Evolutionary conservation across 2,113 vertebrate species (phyloP).

Genomic region (Oreochromis niloticus): DNA sequence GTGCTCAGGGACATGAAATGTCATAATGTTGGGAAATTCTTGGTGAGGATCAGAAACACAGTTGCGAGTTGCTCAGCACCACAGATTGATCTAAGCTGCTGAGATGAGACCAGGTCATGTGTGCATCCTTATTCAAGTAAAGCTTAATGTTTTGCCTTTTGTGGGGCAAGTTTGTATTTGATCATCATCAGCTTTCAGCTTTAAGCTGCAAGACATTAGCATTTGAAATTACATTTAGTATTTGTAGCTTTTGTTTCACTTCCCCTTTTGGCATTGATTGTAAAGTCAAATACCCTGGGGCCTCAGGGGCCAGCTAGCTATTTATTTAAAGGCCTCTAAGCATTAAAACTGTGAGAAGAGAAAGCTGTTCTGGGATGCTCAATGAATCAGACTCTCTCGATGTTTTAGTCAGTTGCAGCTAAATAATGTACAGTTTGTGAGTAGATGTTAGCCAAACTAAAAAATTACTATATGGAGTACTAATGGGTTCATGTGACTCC

Average conservation of each 20-base stretch:
- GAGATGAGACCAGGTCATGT: not conserved
- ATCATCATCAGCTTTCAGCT: not conserved
- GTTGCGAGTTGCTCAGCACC: not conserved
- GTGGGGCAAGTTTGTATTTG: not conserved
- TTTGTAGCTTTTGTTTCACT: not conserved
- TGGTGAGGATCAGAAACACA: not conserved
- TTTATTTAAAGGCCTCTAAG: not conserved
- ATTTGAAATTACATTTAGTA: not conserved
- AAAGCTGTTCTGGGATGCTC: not conserved
- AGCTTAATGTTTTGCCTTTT: not conserved
- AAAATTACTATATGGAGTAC: fast-evolving
- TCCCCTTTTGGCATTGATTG: not conserved
- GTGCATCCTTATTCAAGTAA: not conserved
- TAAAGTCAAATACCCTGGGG: not conserved
- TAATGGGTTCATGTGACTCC: not conserved
- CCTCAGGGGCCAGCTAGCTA: not conserved
- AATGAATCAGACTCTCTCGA: not conserved
- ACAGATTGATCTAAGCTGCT: not conserved
- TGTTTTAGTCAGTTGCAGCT: not conserved
- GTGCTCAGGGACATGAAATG: not conserved
- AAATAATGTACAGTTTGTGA: not conserved
- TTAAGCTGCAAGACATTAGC: not conserved
- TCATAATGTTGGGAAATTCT: fast-evolving
- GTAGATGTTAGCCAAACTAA: not conserved
- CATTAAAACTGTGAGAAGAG: not conserved